Percentiles rank a stretch among this genome's conserved stretches.
Evolutionary conservation across 2,797 vertebrate species (phyloP).

Genomic region (Melanotaenia boesemani): DNA sequence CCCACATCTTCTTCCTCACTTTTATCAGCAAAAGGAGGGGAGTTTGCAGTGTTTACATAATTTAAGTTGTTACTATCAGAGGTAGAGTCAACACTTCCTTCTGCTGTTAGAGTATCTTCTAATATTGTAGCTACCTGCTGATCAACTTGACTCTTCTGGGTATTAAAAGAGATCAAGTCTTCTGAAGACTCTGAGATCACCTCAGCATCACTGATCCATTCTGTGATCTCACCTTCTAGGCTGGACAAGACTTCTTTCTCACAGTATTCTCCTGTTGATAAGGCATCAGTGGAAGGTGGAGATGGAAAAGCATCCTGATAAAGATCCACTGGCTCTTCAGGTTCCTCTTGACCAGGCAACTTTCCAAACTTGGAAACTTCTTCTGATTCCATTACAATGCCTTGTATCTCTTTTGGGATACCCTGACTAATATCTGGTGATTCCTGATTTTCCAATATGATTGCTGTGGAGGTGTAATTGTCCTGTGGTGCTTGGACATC

Average conservation of each 20-base stretch:
- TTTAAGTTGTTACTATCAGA: slow-evolving; percentile 21
- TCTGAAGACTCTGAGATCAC: slow-evolving; percentile 42
- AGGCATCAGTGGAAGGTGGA: not conserved
- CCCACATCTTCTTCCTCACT: slow-evolving; percentile 55
- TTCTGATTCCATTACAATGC: slow-evolving; percentile 26
- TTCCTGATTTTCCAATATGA: slow-evolving; percentile 30
- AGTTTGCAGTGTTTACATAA: slow-evolving; percentile 19
- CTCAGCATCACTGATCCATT: slow-evolving; percentile 38
- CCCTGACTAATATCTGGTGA: slow-evolving; percentile 4
- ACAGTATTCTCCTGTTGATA: slow-evolving; percentile 27
- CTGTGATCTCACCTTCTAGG: slow-evolving; percentile 30
- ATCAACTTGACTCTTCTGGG: slow-evolving; percentile 19
- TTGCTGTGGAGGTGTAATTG: slow-evolving; percentile 2
- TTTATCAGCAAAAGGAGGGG: slow-evolving; percentile 58
- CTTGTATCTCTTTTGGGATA: not conserved
- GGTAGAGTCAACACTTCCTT: slow-evolving; percentile 16
- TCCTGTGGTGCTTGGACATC: slow-evolving; percentile 7
- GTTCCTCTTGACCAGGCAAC: slow-evolving; percentile 13
- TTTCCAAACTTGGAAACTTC: slow-evolving; percentile 4
- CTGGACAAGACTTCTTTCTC: slow-evolving; percentile 37
- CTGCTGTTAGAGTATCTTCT: slow-evolving; percentile 7
- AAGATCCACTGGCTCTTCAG: slow-evolving; percentile 9
- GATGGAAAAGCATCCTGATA: slow-evolving; percentile 23
- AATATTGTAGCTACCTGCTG: slow-evolving; percentile 4
- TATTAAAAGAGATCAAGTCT: slow-evolving; percentile 28